Base-by-base conservation (phyloP, 2,797 vertebrate species). In the Chelidonichthys spinosus region DNA sequence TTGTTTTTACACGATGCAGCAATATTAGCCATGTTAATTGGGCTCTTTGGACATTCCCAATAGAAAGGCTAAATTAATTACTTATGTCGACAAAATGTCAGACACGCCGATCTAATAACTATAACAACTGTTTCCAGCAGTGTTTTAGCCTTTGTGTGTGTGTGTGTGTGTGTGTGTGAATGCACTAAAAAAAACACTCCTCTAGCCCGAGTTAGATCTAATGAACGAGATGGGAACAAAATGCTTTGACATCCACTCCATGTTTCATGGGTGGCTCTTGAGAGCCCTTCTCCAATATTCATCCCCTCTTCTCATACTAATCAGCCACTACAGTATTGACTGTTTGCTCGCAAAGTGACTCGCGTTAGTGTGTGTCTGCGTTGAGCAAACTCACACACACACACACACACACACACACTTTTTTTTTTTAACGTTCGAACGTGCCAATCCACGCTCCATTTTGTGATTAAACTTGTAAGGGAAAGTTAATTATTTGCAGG, bases 11-110 rank as follows among this genome's bases (percentile, higher is more conserved):
- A 83, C 89, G 79, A 92, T 91, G 87, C 92, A 94, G 90, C 92
- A 94, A 85, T 94, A 93, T 93, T 95, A 95, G 88, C 92, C 79
- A 95, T 95, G 93, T 94, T 94, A 95, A 95, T 92, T 92, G 85
- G 89, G 90, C 92, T 94, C 94, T 95, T 93, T 95, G 94, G 95
- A 95, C 95, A 92, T 92, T 87, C 93, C 76, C 88, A 90, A 93
- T 92, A 91, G 93, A 93, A 93, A 90, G 90, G 87, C 91, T 89
- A 88, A 93, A 93, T 95, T 94, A 95, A 95, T 95, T 95, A 95
- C 90, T 88, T 90, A 95, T 91, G 94, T 94, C 85, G 89, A 85
- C 91, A 96, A 94, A 93, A 94, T 94, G 94, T 94, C 94, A 93
- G 91, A 92, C 94, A 95, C 35, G 71, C 68, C 80, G 76, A 81